Conservation (phyloP, 2,797 vertebrate genomes). For the Lates japonicus region DNA sequence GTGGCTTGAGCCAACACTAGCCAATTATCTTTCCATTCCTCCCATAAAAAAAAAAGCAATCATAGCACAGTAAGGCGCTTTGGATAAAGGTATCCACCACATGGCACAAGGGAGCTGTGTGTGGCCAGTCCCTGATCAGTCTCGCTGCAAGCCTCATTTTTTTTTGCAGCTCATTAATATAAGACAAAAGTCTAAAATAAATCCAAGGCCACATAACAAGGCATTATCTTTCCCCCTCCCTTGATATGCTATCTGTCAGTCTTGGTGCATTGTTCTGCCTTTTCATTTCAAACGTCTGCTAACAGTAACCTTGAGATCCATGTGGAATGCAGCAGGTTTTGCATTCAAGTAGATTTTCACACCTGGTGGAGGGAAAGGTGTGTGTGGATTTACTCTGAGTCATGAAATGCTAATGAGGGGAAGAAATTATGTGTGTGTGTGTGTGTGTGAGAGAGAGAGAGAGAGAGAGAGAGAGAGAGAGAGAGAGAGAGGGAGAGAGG, state of each 20-base stretch:
- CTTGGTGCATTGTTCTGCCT: constrained; percentile 12
- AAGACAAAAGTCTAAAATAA: constrained; percentile 46
- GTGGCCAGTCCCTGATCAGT: constrained; percentile 49
- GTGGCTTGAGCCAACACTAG: not conserved
- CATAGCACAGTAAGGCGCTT: constrained; percentile 12
- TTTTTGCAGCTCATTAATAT: constrained; percentile 54
- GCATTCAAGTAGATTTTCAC: constrained; percentile 29
- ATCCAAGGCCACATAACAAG: constrained; percentile 36
- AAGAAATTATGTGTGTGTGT: constrained; percentile 7
- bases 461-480: constrained; percentile 18
- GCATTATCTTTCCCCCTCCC: constrained; percentile 40
- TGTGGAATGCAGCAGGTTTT: constrained; percentile 31
- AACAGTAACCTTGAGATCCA: constrained; percentile 39
- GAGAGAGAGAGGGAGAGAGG: constrained; percentile 19
- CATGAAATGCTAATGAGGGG: constrained; percentile 59
- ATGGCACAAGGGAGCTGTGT: constrained; percentile 32
- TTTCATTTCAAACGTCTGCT: constrained; percentile 52
- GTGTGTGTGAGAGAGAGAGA: constrained; percentile 11
- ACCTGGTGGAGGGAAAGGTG: constrained; percentile 25
- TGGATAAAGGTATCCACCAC: constrained; percentile 32
- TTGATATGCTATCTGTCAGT: constrained; percentile 35
- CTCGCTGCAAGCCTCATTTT: constrained; percentile 20
- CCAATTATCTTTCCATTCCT: constrained; percentile 41
- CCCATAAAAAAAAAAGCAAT: constrained; percentile 16
- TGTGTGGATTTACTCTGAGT: constrained; percentile 58